Evolutionary conservation across 2,797 vertebrate species (phyloP).

Genomic region (Salmo trutta): DNA sequence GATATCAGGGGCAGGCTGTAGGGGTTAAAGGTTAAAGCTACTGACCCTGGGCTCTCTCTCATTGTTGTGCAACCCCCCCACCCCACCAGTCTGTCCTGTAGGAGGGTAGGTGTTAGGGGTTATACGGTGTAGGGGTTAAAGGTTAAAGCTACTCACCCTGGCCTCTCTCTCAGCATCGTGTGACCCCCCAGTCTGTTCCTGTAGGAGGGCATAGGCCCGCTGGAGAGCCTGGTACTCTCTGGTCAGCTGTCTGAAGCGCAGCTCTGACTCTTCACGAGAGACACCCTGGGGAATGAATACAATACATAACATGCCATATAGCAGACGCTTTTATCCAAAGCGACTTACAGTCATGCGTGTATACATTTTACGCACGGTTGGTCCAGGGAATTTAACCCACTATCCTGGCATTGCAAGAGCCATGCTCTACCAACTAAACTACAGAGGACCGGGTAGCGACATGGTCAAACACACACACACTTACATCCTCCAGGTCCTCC

Average conservation of each 20-base stretch:
- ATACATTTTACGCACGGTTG: too few relatives aligned
- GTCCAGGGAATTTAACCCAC: too few relatives aligned
- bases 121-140: slow-evolving; percentile 23
- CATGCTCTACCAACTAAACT: too few relatives aligned
- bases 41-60: slow-evolving; percentile 92
- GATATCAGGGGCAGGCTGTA: slow-evolving; percentile 24
- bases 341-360: too few relatives aligned
- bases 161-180: slow-evolving; percentile 94
- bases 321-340: too few relatives aligned
- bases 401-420: too few relatives aligned
- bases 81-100: slow-evolving; percentile 89
- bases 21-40: too few relatives aligned
- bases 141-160: slow-evolving; percentile 73
- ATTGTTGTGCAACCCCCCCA: slow-evolving; percentile 85
- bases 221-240: slow-evolving; percentile 98
- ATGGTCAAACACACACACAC: neutral
- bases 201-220: slow-evolving; percentile 93
- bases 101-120: slow-evolving; percentile 25
- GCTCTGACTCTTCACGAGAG: slow-evolving; percentile 92
- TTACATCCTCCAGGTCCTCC: slow-evolving; percentile 92
- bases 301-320: too few relatives aligned
- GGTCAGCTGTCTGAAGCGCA: slow-evolving; percentile 95
- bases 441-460: too few relatives aligned
- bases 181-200: slow-evolving; percentile 92
- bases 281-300: slow-evolving; percentile 70